Conservation (phyloP, 2,888 invertebrate genomes). For the Leptinotarsa tumamoca region DNA sequence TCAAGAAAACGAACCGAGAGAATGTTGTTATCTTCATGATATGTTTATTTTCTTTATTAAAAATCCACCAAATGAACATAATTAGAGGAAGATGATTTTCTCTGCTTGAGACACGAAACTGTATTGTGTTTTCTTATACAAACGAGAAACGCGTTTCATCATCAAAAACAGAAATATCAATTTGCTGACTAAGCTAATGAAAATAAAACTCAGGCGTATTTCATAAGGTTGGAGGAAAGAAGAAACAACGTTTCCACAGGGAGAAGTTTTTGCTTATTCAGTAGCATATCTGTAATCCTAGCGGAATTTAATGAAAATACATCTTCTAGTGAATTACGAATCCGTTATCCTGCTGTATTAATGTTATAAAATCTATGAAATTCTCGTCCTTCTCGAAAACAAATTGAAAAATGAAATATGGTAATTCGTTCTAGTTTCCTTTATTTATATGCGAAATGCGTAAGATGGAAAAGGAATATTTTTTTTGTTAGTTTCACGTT, state of each 20-base stretch:
- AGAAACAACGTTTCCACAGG: not conserved
- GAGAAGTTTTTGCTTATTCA: not conserved
- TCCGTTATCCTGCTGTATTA: constrained; percentile 4
- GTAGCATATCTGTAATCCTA: constrained; percentile 4
- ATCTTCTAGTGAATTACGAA: constrained; percentile 9
- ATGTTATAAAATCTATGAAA: constrained; percentile 3
- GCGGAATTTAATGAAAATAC: constrained; percentile 15
- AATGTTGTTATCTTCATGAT: not conserved
- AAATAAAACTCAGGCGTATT: not conserved
- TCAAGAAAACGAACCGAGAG: not conserved
- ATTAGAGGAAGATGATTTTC: not conserved
- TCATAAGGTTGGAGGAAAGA: not conserved
- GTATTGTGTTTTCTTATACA: not conserved
- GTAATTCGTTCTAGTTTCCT: constrained; percentile 16
- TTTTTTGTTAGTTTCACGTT: constrained; percentile 12
- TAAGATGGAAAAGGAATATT: constrained; percentile 11
- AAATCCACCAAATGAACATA: not conserved
- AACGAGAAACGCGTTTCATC: not conserved
- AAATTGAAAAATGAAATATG: constrained; percentile 18
- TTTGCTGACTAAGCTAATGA: constrained; percentile 13
- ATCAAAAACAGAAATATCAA: not conserved
- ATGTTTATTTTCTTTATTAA: not conserved
- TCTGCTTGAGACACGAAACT: not conserved
- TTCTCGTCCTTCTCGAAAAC: not conserved
- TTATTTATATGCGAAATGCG: constrained; percentile 21